Conservation (phyloP, 2,113 vertebrate species). For the Suncus etruscus region DNA sequence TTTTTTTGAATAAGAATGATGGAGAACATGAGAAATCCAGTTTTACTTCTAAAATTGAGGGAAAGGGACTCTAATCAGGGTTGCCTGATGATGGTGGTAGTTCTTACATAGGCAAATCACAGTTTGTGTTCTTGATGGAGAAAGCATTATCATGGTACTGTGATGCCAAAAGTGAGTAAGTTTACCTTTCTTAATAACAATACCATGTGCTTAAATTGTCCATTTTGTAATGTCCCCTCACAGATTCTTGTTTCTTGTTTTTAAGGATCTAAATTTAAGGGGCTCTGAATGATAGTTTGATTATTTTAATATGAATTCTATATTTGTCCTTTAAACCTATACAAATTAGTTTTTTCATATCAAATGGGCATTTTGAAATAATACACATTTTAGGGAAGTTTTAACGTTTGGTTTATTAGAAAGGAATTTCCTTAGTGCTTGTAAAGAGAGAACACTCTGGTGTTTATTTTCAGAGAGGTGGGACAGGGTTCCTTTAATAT, state of each 20-base stretch:
- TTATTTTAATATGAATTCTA: conserved; percentile 57
- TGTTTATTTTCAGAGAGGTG: background rate
- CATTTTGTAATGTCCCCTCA: background rate
- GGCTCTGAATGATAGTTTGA: background rate
- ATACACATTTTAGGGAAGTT: conserved; percentile 17
- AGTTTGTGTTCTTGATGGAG: background rate
- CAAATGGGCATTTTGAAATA: background rate
- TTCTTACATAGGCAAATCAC: background rate
- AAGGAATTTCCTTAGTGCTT: background rate
- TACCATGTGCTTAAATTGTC: background rate
- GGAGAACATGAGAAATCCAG: no score
- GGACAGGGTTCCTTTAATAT: background rate
- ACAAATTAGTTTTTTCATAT: conserved; percentile 33
- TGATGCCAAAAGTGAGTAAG: background rate
- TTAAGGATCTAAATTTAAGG: background rate
- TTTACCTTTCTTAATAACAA: background rate
- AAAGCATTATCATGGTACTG: background rate
- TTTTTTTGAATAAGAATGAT: no score
- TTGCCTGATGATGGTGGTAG: background rate
- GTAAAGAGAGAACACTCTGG: background rate
- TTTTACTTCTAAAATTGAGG: background rate
- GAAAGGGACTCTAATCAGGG: background rate
- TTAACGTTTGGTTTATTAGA: background rate
- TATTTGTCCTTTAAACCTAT: conserved; percentile 24
- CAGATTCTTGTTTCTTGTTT: conserved; percentile 29